phyloP scores from a whole-genome alignment of 2,888 invertebrate genomes.

The Erannis defoliaria region DNA sequence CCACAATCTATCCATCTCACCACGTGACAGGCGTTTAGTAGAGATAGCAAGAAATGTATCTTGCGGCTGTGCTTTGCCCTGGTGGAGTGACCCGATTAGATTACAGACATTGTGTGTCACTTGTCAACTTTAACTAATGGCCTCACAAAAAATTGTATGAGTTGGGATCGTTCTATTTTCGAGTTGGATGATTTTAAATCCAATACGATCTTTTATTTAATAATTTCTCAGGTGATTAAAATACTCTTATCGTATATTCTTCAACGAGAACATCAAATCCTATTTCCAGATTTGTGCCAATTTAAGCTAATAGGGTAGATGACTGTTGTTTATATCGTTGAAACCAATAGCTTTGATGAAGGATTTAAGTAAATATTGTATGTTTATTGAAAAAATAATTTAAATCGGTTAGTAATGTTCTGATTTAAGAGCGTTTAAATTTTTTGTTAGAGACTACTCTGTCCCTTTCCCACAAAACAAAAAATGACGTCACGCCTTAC shows the following conservation, averaged over 20 bases:
- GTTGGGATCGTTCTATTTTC: slow-evolving; percentile 27
- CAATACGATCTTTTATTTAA: not conserved
- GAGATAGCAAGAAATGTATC: slow-evolving; percentile 42
- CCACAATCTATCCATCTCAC: slow-evolving; percentile 27
- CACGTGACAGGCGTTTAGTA: slow-evolving; percentile 30
- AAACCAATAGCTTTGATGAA: too few relatives aligned
- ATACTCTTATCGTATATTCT: not conserved
- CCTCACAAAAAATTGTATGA: slow-evolving; percentile 56
- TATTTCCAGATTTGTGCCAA: slow-evolving; percentile 43
- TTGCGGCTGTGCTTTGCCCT: slow-evolving; percentile 48
- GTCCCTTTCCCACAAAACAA: too few relatives aligned
- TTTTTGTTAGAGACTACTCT: too few relatives aligned
- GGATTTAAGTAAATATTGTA: too few relatives aligned
- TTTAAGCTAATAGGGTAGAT: slow-evolving; percentile 47
- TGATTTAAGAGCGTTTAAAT: too few relatives aligned
- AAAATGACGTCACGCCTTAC: too few relatives aligned
- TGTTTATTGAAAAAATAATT: too few relatives aligned
- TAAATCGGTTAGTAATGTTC: too few relatives aligned
- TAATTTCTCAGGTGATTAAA: not conserved
- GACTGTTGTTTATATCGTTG: too few relatives aligned
- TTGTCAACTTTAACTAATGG: slow-evolving; percentile 64
- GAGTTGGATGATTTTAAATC: not conserved
- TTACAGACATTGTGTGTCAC: slow-evolving; percentile 75
- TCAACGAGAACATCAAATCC: slow-evolving; percentile 29
- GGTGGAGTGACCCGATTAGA: slow-evolving; percentile 70